phyloP scores from a whole-genome alignment of 1,140 invertebrate genomes.

The Diachasma alloeum region DNA sequence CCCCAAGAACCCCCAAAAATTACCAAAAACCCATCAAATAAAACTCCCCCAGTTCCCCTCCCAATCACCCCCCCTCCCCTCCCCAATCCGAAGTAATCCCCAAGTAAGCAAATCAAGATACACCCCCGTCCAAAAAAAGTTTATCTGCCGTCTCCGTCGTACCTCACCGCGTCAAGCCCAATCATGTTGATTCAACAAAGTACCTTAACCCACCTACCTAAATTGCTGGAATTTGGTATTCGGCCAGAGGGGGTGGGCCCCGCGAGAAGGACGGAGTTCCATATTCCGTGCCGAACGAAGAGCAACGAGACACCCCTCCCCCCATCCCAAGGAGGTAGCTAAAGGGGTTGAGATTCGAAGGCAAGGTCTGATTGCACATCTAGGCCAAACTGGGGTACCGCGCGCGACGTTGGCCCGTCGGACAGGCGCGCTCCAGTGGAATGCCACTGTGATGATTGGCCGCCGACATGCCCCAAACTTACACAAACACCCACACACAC shows the following conservation, averaged over 20 bases:
- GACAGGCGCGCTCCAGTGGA: slow-evolving; percentile 59
- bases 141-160: slow-evolving; percentile 32
- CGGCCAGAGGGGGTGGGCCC: slow-evolving; percentile 56
- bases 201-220: slow-evolving; percentile 60
- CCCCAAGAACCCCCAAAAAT: no score
- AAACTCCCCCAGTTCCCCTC: no score
- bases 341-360: slow-evolving; percentile 27
- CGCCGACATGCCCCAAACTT: slow-evolving; percentile 8
- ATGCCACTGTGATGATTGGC: slow-evolving; percentile 63
- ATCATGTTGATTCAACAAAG: slow-evolving; percentile 68
- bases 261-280: slow-evolving; percentile 18
- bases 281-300: background rate
- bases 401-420: slow-evolving; percentile 53
- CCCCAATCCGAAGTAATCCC: no score
- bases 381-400: slow-evolving; percentile 61
- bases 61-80: no score
- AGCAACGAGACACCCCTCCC: slow-evolving; percentile 1
- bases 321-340: background rate
- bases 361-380: slow-evolving; percentile 64
- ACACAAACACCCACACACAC: background rate
- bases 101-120: background rate
- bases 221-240: slow-evolving; percentile 67
- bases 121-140: slow-evolving; percentile 4
- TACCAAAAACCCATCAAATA: no score
- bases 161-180: slow-evolving; percentile 55